phyloP scores from a whole-genome alignment of 30 jellyfish, hydroid and myxozoan genomes.

The Hydra vulgaris region DNA sequence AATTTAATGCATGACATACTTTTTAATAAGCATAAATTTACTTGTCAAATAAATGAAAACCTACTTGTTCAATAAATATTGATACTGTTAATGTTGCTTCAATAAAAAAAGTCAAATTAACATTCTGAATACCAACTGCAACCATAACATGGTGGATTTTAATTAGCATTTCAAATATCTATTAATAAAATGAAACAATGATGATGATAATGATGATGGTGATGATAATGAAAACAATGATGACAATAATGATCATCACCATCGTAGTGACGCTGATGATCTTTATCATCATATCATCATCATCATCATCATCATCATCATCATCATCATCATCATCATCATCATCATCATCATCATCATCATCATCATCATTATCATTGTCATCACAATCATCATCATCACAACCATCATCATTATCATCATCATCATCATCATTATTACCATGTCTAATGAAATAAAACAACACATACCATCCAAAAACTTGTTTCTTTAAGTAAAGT shows the following conservation, averaged over 20 bases:
- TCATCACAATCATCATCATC: too few species aligned
- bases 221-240: background rate
- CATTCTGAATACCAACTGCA: constrained; percentile 24
- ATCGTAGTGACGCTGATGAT: too few species aligned
- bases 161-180: constrained; percentile 44
- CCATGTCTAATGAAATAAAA: background rate
- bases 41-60: background rate
- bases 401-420: too few species aligned
- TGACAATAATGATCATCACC: too few species aligned
- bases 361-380: too few species aligned
- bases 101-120: constrained; percentile 37
- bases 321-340: too few species aligned
- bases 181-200: background rate
- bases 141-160: constrained; percentile 50
- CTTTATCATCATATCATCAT: too few species aligned
- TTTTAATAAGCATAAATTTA: too few species aligned
- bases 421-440: too few species aligned
- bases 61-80: constrained; percentile 35
- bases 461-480: constrained; percentile 42
- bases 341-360: too few species aligned
- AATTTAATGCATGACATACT: too few species aligned
- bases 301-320: too few species aligned
- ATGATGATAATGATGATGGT: background rate
- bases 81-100: constrained; percentile 50
- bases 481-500: constrained; percentile 33